phyloP scores from a whole-genome alignment of 2,113 vertebrate species.

The Nothobranchius kuhntae region DNA sequence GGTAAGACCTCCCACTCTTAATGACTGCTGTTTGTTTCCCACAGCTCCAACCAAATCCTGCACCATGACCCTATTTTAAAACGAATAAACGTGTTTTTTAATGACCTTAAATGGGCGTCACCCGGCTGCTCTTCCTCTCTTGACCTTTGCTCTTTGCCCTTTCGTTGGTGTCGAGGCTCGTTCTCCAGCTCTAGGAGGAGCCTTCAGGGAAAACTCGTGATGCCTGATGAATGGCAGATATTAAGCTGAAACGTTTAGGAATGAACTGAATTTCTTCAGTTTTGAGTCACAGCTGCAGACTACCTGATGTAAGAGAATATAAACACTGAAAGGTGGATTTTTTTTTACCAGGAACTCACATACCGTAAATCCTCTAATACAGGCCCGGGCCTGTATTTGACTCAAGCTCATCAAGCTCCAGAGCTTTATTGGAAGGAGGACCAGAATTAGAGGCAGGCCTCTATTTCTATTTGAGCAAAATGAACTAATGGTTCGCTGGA shows the following conservation, averaged over 20 bases:
- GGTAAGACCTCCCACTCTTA: constrained; percentile 74
- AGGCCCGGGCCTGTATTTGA: no score
- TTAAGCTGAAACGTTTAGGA: not conserved
- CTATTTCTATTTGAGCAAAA: no score
- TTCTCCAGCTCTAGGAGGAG: constrained; percentile 61
- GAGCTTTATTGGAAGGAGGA: no score
- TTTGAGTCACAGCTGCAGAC: not conserved
- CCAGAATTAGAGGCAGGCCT: no score
- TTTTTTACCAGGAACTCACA: no score
- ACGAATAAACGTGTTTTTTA: not conserved
- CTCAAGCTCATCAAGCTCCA: no score
- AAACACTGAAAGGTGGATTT: no score
- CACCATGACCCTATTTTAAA: not conserved
- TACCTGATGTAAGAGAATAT: no score
- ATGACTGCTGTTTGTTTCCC: not conserved
- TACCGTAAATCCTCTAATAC: no score
- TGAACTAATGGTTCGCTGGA: no score
- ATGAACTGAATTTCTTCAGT: no score
- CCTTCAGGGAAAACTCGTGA: constrained; percentile 26
- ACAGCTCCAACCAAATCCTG: not conserved
- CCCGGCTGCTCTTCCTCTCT: not conserved
- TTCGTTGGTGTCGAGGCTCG: constrained; percentile 56
- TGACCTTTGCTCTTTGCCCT: constrained; percentile 20
- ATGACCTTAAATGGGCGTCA: not conserved
- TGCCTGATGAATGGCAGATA: not conserved